Base-by-base conservation (phyloP, 2,797 vertebrate species). In the Cyprinodon diabolis region DNA sequence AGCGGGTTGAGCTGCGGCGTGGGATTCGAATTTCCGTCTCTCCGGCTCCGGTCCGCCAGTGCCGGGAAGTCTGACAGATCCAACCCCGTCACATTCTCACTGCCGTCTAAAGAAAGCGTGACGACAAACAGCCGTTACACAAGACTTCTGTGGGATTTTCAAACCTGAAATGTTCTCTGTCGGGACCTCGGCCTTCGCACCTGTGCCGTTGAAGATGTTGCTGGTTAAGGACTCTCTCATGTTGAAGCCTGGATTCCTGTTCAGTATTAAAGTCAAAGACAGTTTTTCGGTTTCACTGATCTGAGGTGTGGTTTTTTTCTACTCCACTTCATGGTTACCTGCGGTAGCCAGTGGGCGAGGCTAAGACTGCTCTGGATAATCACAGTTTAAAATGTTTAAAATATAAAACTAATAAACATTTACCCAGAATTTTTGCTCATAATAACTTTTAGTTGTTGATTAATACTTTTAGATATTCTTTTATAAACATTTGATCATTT, bases 141-240 rank as follows among this genome's bases (percentile, higher is more conserved):
- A 48, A 13, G 11, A 17, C 8, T 57, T 57, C 55, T 48, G 47
- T 43, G 40, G 40, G 7, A 51, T 51, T 17, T 51, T 15, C 15
- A 4, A 51, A 51, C 15, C 15, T 17, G 15, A 17, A 17, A 51
- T 19, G 3, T 51, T 14, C 5, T 51, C 15, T 6, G 4, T 51
- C 0, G 30, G 25, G 15, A 35, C 2, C 1, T 21, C 17, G 2
- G 23, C 23, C 13, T 17, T 9, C 11, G 30, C 93, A 99, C 98
- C 98, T 94, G 98, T 98, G 94, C 97, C 97, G 86, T 98, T 99
- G 93, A 99, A 99, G 96, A 98, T 98, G 96, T 99, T 99, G 96
- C 96, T 99, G 93, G 97, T 97, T 94, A 98, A 94, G 66, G 97
- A 98, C 94, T 96, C 98, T 95, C 97, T 99, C 95, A 99, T 96